Evolutionary conservation across 2,888 invertebrate species (phyloP).

Genomic region (Pachliopta kotzebuea): DNA sequence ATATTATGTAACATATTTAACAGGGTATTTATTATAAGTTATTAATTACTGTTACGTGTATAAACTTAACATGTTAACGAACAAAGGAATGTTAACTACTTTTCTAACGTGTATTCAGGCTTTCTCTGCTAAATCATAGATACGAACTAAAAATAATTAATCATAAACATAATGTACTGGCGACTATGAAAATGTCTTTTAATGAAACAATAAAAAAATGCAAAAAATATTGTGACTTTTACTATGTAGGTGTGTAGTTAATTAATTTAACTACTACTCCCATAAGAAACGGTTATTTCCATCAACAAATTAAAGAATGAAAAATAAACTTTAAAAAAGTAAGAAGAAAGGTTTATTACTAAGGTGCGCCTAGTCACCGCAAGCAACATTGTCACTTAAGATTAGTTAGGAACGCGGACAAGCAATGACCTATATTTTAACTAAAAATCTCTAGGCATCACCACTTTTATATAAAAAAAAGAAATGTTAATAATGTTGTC

Average conservation of each 20-base stretch:
- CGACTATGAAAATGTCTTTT: too few relatives aligned
- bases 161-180: too few relatives aligned
- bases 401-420: background rate
- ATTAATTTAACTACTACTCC: too few relatives aligned
- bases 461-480: background rate
- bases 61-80: conserved; percentile 6
- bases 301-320: too few relatives aligned
- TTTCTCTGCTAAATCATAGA: too few relatives aligned
- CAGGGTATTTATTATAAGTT: conserved; percentile 11
- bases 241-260: too few relatives aligned
- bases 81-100: too few relatives aligned
- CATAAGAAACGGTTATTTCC: too few relatives aligned
- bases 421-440: background rate
- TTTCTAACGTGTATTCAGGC: too few relatives aligned
- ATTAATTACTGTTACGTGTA: conserved; percentile 19
- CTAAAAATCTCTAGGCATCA: background rate
- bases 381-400: background rate
- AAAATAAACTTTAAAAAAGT: background rate
- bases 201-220: too few relatives aligned
- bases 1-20: conserved; percentile 5
- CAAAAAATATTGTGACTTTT: too few relatives aligned
- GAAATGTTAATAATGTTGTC: background rate
- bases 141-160: too few relatives aligned
- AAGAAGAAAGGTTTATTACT: background rate
- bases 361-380: background rate